Conservation (phyloP, 1,140 invertebrate species). For the Druon quercuslanigerum region DNA sequence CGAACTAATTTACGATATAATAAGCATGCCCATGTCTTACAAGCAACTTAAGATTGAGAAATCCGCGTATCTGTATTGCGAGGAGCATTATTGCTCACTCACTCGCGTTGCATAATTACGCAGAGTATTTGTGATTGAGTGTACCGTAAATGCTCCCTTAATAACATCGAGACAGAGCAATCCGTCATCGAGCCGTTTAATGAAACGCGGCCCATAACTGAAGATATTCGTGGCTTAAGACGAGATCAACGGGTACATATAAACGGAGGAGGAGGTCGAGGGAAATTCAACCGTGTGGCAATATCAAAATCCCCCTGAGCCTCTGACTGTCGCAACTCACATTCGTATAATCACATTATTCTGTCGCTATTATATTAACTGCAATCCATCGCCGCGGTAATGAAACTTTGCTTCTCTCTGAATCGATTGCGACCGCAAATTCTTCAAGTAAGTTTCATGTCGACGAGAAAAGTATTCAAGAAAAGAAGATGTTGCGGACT, state of each 20-base stretch:
- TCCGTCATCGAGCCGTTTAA: constrained; percentile 67
- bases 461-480: too few relatives aligned
- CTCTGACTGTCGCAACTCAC: constrained; percentile 48
- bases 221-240: constrained; percentile 56
- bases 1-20: too few relatives aligned
- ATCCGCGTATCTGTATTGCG: too few relatives aligned
- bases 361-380: constrained; percentile 26
- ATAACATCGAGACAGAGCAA: constrained; percentile 57
- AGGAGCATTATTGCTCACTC: not conserved
- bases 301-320: constrained; percentile 63
- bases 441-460: not conserved
- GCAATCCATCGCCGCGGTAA: constrained; percentile 24
- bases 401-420: not conserved
- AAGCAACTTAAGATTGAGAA: too few relatives aligned
- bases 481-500: too few relatives aligned
- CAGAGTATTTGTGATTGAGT: constrained; percentile 13
- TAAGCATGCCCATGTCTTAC: too few relatives aligned
- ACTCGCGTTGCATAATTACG: not conserved
- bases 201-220: constrained; percentile 64
- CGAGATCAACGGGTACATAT: constrained; percentile 33
- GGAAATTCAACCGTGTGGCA: constrained; percentile 47
- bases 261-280: constrained; percentile 42
- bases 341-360: constrained; percentile 45
- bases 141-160: constrained; percentile 33
- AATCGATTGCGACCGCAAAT: constrained; percentile 6